A percentile compares a stretch with the other conserved stretches of the same genome.
Conservation (phyloP, 1,140 invertebrate genomes). For the Adoxophyes honmai region DNA sequence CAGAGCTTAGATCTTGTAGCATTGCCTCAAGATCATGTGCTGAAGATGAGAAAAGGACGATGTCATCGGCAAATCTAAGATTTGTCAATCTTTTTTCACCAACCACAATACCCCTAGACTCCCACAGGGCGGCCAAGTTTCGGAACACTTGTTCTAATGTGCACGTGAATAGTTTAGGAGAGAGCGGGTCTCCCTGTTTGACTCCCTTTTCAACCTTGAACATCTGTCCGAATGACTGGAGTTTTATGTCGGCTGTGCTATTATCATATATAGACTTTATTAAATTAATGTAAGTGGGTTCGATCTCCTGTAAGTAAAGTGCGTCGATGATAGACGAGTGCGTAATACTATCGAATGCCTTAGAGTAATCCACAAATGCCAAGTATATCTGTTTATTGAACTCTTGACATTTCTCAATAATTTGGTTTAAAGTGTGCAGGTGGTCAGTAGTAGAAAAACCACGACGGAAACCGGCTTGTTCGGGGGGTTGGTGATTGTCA, state of each 20-base stretch:
- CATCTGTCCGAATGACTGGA: neutral
- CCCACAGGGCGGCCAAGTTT: neutral
- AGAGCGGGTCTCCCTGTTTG: slow-evolving; percentile 4
- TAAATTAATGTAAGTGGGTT: neutral
- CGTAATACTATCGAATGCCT: neutral
- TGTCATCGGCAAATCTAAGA: neutral
- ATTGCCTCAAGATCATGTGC: neutral
- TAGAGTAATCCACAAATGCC: neutral
- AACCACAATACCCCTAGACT: neutral
- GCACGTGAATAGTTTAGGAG: neutral
- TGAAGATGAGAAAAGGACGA: neutral
- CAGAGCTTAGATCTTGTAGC: slow-evolving; percentile 10
- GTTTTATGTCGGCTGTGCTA: slow-evolving; percentile 4
- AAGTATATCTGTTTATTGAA: neutral
- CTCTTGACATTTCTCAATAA: neutral
- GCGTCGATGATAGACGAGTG: neutral
- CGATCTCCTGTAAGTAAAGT: neutral
- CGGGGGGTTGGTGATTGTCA: neutral
- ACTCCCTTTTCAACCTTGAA: slow-evolving; percentile 6
- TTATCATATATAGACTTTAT: neutral
- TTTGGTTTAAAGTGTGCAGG: neutral
- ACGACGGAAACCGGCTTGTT: neutral
- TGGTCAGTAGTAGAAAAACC: neutral
- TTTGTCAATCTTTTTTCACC: neutral
- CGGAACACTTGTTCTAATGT: slow-evolving; percentile 4